Evolutionary conservation across 2,888 invertebrate species (phyloP).

Genomic region (Lycocerus yunnanus): DNA sequence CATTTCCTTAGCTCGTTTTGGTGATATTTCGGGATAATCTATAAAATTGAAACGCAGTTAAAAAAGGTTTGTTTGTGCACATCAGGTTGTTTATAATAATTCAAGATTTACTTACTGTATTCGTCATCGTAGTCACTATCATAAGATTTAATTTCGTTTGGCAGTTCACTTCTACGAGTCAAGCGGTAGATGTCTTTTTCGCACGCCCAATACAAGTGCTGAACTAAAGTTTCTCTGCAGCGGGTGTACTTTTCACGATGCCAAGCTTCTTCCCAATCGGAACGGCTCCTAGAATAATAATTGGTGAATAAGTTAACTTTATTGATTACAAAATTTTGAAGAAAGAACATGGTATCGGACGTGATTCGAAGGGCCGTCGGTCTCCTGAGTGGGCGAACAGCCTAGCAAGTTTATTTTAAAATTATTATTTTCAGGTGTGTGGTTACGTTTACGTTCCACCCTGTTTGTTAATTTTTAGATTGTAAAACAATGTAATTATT

Average conservation of each 20-base stretch:
- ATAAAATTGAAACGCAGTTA: constrained; percentile 22
- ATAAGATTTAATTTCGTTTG: constrained; percentile 20
- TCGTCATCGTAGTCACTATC: constrained; percentile 27
- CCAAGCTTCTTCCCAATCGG: constrained; percentile 65
- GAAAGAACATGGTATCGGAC: no score
- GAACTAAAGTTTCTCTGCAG: constrained; percentile 61
- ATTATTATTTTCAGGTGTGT: no score
- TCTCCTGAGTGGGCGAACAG: no score
- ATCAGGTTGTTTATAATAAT: no score
- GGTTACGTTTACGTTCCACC: no score
- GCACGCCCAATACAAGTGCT: constrained; percentile 65
- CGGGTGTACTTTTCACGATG: constrained; percentile 62
- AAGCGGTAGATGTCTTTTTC: constrained; percentile 65
- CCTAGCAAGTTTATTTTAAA: no score
- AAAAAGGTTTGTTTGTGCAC: no score
- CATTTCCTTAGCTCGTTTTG: constrained; percentile 48
- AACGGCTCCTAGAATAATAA: constrained; percentile 54
- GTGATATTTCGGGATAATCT: constrained; percentile 53
- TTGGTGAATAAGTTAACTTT: no score
- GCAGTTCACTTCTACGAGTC: constrained; percentile 54
- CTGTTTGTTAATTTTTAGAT: no score
- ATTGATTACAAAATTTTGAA: no score
- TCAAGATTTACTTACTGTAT: constrained; percentile 25
- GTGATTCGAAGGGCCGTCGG: no score
- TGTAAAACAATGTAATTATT: no score